Evolutionary conservation across 2,888 invertebrate species (phyloP).

Genomic region (Drosophila cognata): DNA sequence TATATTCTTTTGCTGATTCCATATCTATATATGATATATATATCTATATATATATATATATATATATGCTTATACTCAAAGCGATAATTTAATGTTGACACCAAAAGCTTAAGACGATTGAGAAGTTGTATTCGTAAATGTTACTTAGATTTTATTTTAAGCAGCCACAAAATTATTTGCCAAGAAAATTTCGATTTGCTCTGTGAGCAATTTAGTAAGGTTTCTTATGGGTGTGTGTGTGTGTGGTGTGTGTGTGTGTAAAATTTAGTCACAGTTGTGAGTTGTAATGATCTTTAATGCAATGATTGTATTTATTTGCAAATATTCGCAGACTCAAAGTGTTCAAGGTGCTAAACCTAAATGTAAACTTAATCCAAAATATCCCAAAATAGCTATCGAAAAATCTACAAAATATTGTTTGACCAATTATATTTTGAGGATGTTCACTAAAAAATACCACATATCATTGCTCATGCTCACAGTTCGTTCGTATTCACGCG

Average conservation of each 20-base stretch:
- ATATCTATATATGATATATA: slow-evolving; percentile 8
- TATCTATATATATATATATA: slow-evolving; percentile 4
- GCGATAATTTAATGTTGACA: slow-evolving; percentile 51
- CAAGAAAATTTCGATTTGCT: slow-evolving; percentile 46
- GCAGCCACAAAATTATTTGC: slow-evolving; percentile 81
- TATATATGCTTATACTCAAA: slow-evolving; percentile 37
- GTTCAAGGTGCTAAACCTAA: slow-evolving; percentile 53
- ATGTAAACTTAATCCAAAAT: slow-evolving; percentile 63
- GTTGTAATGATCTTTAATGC: slow-evolving; percentile 53
- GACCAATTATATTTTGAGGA: slow-evolving; percentile 27
- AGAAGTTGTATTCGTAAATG: slow-evolving; percentile 20
- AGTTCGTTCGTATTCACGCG: slow-evolving; percentile 43
- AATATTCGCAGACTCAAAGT: slow-evolving; percentile 51
- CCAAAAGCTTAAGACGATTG: slow-evolving; percentile 60
- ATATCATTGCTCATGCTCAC: slow-evolving; percentile 74
- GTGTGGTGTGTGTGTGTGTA: slow-evolving; percentile 48
- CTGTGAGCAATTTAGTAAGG: slow-evolving; percentile 59
- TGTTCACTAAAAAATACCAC: slow-evolving; percentile 68
- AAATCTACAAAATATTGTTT: slow-evolving; percentile 42
- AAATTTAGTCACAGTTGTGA: slow-evolving; percentile 71
- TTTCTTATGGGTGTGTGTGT: slow-evolving; percentile 25
- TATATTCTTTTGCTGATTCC: slow-evolving; percentile 8
- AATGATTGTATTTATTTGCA: slow-evolving; percentile 59
- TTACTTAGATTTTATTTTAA: slow-evolving; percentile 58
- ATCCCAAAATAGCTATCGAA: slow-evolving; percentile 62